Percentiles rank a stretch among this genome's conserved stretches.
These are phyloP conservation scores for Anoplopoma fimbria DNA, from an alignment of 2,113 vertebrate genomes.

Conservation along the genomic window DNA sequence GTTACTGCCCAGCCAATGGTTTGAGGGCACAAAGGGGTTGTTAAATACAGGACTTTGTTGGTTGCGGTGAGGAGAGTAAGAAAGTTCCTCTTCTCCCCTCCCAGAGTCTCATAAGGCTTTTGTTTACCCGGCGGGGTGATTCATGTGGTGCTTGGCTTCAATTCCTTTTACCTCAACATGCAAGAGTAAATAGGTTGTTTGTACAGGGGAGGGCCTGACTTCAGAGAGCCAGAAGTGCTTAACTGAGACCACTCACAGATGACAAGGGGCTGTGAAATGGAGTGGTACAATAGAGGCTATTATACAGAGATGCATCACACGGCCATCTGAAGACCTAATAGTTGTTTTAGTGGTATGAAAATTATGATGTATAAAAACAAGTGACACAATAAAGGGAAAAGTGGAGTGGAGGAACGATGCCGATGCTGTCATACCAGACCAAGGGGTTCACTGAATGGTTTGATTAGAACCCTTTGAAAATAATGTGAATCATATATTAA, in stretches of 20 bases:
- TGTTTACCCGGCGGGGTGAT: conserved; percentile 58
- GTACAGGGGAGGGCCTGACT: conserved; percentile 26
- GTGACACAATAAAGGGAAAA: conserved; percentile 13
- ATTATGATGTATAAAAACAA: conserved; percentile 17
- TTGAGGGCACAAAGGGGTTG: conserved; percentile 7
- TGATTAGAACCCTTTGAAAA: conserved; percentile 31
- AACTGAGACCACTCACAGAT: conserved; percentile 37
- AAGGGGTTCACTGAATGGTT: conserved; percentile 20
- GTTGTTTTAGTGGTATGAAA: conserved; percentile 28
- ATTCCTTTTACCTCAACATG: conserved; percentile 52
- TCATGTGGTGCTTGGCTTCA: conserved; percentile 62
- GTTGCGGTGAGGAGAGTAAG: conserved; percentile 37
- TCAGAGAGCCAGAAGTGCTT: conserved; percentile 49
- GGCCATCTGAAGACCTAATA: neutral
- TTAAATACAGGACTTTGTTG: conserved; percentile 31
- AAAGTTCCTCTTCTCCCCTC: conserved; percentile 14
- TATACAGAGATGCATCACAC: conserved; percentile 14
- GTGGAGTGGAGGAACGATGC: conserved; percentile 4
- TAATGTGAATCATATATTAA: conserved; percentile 33
- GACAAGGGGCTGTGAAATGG: conserved; percentile 39
- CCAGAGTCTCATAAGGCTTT: conserved; percentile 39
- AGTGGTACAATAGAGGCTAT: conserved; percentile 31
- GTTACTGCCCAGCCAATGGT: conserved; percentile 23
- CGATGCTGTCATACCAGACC: conserved; percentile 22
- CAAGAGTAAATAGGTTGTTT: conserved; percentile 63